Conservation (phyloP, 2,888 invertebrate genomes). For the Orchestes rusci region DNA sequence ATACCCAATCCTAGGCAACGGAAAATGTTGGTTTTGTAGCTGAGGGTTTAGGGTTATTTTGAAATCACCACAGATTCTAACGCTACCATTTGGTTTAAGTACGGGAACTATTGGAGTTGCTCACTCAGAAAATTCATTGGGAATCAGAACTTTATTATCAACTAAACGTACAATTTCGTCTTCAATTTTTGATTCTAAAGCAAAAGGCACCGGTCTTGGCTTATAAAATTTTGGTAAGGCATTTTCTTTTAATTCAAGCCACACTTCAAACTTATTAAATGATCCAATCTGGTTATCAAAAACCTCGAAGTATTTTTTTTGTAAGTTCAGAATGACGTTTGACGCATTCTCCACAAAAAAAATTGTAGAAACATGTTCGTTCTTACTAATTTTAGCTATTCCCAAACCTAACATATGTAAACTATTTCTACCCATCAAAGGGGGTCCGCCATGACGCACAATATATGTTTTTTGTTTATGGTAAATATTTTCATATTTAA, state of each 20-base stretch:
- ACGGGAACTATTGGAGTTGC: constrained; percentile 30
- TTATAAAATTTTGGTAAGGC: constrained; percentile 20
- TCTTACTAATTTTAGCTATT: constrained; percentile 5
- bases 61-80: constrained; percentile 31
- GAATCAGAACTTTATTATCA: constrained; percentile 3
- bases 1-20: constrained; percentile 24
- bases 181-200: constrained; percentile 21
- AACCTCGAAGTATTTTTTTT: neutral
- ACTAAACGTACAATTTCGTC: constrained; percentile 6
- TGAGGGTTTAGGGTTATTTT: constrained; percentile 29
- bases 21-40: constrained; percentile 25
- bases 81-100: constrained; percentile 25
- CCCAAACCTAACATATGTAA: constrained; percentile 16
- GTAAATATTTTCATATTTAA: constrained; percentile 10
- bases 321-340: neutral
- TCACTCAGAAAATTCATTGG: constrained; percentile 22
- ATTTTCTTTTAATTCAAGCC: constrained; percentile 10
- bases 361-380: too few relatives aligned
- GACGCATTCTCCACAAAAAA: neutral
- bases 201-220: constrained; percentile 19
- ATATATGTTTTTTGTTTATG: constrained; percentile 16
- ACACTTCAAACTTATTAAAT: constrained; percentile 19
- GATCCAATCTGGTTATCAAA: constrained; percentile 6
- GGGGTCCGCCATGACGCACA: constrained; percentile 17
- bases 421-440: constrained; percentile 17